A percentile compares a stretch with the other conserved stretches of the same genome.
Evolutionary conservation across 2,797 vertebrate species (phyloP).

Genomic region (Pseudochirops cupreus): DNA sequence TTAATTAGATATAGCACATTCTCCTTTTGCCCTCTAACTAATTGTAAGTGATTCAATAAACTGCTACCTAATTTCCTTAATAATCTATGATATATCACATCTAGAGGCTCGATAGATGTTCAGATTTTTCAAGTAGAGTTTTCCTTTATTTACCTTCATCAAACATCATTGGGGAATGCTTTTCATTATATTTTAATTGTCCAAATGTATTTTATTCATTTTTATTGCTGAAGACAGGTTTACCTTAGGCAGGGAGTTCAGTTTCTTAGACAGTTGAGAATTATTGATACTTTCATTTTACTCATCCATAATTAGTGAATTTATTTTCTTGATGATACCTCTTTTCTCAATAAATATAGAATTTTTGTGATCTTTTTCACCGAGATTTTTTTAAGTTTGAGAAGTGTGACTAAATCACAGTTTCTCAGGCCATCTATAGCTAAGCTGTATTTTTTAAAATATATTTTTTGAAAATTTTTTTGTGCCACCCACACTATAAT

Average conservation of each 20-base stretch:
- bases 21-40: slow-evolving; percentile 66
- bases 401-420: not conserved
- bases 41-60: slow-evolving; percentile 68
- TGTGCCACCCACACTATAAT: not conserved
- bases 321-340: slow-evolving; percentile 38
- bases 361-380: not conserved
- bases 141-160: slow-evolving; percentile 65
- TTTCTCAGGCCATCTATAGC: not conserved
- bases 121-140: slow-evolving; percentile 71
- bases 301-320: slow-evolving; percentile 44
- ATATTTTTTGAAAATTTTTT: not conserved
- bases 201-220: slow-evolving; percentile 79
- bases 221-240: slow-evolving; percentile 78
- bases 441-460: not conserved
- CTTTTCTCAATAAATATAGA: slow-evolving; percentile 26
- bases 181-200: slow-evolving; percentile 80
- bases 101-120: slow-evolving; percentile 69
- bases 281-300: slow-evolving; percentile 59
- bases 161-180: slow-evolving; percentile 66
- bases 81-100: slow-evolving; percentile 78
- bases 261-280: slow-evolving; percentile 36
- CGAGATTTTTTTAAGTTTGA: not conserved
- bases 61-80: slow-evolving; percentile 77
- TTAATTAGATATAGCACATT: slow-evolving; percentile 64
- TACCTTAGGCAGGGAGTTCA: slow-evolving; percentile 63